phyloP scores from a whole-genome alignment of 2,797 vertebrate genomes.

The Botia almorhae region DNA sequence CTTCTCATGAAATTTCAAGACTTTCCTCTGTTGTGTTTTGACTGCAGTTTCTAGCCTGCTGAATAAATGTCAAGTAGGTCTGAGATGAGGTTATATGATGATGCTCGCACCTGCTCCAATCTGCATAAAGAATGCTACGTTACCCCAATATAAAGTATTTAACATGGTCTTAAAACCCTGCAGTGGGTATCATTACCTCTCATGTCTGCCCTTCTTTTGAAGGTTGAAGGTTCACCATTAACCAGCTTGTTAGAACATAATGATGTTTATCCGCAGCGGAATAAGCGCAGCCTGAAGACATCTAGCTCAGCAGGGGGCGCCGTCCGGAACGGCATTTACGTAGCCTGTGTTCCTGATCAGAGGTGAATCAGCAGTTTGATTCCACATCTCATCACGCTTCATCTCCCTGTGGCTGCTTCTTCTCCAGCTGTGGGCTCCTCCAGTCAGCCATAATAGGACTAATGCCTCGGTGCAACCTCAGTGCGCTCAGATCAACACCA shows the following conservation, averaged over 20 bases:
- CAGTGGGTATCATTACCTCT: background rate
- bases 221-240: background rate
- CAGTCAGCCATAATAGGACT: conserved; percentile 10
- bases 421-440: conserved; percentile 29
- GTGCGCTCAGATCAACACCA: background rate
- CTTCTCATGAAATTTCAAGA: conserved; percentile 14
- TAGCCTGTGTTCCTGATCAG: conserved; percentile 38
- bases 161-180: background rate
- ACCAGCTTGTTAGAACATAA: background rate
- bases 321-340: conserved; percentile 27
- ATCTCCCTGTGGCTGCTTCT: conserved; percentile 11
- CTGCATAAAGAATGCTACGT: conserved; percentile 48
- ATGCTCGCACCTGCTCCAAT: conserved; percentile 48
- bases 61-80: conserved; percentile 75
- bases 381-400: conserved; percentile 14
- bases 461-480: background rate
- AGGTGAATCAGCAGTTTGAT: conserved; percentile 21
- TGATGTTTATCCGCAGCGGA: background rate
- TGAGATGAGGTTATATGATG: conserved; percentile 68
- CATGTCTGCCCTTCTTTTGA: background rate
- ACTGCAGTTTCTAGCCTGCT: conserved; percentile 71
- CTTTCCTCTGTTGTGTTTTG: conserved; percentile 66
- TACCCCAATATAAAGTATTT: background rate
- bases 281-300: background rate
- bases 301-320: conserved; percentile 16